Evolutionary conservation across 2,888 invertebrate genomes (phyloP).

Genomic region (Tenodera sinensis): DNA sequence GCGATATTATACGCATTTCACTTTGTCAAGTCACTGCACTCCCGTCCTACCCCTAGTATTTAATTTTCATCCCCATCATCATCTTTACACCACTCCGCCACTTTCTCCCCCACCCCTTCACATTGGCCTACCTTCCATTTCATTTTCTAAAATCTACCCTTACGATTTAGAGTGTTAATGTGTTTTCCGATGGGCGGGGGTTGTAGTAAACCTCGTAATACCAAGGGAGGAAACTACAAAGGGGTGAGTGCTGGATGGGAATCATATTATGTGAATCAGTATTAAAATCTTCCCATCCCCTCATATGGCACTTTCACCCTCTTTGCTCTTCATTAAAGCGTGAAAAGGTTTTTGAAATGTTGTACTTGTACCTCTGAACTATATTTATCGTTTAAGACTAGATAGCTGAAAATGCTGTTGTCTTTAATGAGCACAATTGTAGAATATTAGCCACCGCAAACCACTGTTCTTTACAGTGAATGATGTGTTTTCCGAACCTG

Average conservation of each 20-base stretch:
- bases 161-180: constrained; percentile 29
- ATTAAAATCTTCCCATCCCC: constrained; percentile 14
- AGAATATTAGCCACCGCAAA: too few relatives aligned
- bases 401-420: too few relatives aligned
- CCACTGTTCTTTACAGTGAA: too few relatives aligned
- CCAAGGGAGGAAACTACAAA: constrained; percentile 10
- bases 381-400: background rate
- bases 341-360: background rate
- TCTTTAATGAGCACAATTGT: too few relatives aligned
- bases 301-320: background rate
- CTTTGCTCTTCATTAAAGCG: background rate
- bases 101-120: background rate
- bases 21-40: constrained; percentile 14
- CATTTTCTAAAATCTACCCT: constrained; percentile 29
- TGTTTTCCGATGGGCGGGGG: constrained; percentile 19
- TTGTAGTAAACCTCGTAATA: constrained; percentile 14
- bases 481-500: too few relatives aligned
- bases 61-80: constrained; percentile 26
- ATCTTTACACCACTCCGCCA: constrained; percentile 17
- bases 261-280: constrained; percentile 24
- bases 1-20: constrained; percentile 30
- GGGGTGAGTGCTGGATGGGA: constrained; percentile 7
- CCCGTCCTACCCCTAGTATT: constrained; percentile 20
- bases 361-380: background rate
- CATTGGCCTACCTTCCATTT: constrained; percentile 12